A percentile compares a stretch with the other conserved stretches of the same genome.
These are phyloP conservation scores for Busseola fusca DNA, from an alignment of 2,888 invertebrate genomes.

Conservation along the genomic window DNA sequence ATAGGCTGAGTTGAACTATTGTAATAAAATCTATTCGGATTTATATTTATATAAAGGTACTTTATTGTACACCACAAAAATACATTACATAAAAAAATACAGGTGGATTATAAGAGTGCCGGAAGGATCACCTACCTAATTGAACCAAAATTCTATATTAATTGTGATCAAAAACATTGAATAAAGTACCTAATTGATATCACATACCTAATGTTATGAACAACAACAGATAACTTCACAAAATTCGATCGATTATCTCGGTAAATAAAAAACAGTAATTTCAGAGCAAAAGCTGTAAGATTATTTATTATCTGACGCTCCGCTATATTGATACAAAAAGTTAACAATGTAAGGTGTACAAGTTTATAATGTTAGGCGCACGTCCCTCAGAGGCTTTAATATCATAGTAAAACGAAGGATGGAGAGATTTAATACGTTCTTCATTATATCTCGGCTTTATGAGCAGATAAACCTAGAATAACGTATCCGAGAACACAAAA, in stretches of 20 bases:
- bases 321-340: constrained; percentile 35
- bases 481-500: constrained; percentile 21
- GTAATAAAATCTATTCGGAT: background rate
- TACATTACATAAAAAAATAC: no score
- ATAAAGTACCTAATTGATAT: constrained; percentile 1
- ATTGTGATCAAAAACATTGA: background rate
- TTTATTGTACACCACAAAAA: no score
- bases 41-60: background rate
- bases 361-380: constrained; percentile 35
- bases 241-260: constrained; percentile 1
- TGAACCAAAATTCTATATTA: background rate
- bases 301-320: background rate
- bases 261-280: constrained; percentile 11
- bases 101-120: background rate
- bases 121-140: background rate
- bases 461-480: constrained; percentile 35
- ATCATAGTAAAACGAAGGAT: constrained; percentile 23
- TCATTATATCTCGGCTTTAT: constrained; percentile 52
- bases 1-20: background rate
- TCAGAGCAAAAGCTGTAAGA: constrained; percentile 4
- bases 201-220: constrained; percentile 14
- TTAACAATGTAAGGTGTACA: constrained; percentile 30
- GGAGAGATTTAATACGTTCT: constrained; percentile 32
- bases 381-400: constrained; percentile 30
- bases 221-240: background rate